Base-by-base conservation (phyloP, 1,140 invertebrate genomes). In the Anastrepha ludens region DNA sequence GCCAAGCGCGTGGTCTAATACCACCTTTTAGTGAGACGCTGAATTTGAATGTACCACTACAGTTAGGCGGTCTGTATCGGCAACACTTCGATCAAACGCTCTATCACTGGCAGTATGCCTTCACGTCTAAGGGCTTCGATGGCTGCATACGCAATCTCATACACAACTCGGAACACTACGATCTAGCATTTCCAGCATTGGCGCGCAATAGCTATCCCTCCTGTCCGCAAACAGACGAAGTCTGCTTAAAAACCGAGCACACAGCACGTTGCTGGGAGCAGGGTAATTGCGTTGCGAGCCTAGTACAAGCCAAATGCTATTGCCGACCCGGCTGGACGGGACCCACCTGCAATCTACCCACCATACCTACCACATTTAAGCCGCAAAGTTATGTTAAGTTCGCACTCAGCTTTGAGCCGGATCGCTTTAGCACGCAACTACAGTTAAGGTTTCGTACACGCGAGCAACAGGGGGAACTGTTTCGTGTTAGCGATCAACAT, bases 61-160 rank as follows among this genome's bases (percentile, higher is more conserved):
- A 96, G 91, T 89, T 97, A 85, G 96, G 96, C 39, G 96, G 96
- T 0, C 92, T 95, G 47, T 93, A 94, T 89, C 91, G 95, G 87
- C 93, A 94, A 81, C 93, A 94, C 50, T 94, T 94, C 58, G 94
- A 95, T 90, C 94, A 94, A 44, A 92, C 93, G 2, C 92, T 94
- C 15, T 95, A 94, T 87, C 91, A 93, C 13, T 94, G 93, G 94
- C 92, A 92, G 85, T 94, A 94, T 87, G 94, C 95, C 39, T 95
- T 95, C 41, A 92, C 92, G 85, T 94, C 93, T 6, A 94, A 94
- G 89, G 94, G 94, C 2, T 97, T 96, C 90, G 94, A 95, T 89
- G 96, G 96, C 3, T 97, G 96, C 92, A 95, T 97, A 59, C 94
- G 95, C 87, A 96, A 96, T 89, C 91, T 97, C 2, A 93, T 96